Conservation (phyloP, 2,888 invertebrate species). For the Eristalinus sepulchralis region DNA sequence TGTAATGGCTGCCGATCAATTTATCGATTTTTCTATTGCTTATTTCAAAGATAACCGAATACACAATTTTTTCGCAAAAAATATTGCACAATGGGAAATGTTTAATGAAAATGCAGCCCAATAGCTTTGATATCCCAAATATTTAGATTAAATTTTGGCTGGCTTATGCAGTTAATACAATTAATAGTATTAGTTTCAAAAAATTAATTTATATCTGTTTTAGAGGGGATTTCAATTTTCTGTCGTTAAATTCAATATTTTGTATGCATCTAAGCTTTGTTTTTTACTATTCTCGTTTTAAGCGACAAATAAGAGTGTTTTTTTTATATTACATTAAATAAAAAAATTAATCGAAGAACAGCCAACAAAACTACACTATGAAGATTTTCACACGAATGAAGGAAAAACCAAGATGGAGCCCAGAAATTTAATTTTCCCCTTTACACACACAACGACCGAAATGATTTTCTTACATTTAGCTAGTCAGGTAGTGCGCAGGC, state of each 20-base stretch:
- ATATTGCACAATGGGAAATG: conserved; percentile 58
- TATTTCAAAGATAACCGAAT: conserved; percentile 46
- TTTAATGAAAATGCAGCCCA: conserved; percentile 3
- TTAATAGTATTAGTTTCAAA: neutral
- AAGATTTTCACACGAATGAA: conserved; percentile 70
- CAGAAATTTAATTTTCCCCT: conserved; percentile 50
- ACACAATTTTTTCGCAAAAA: conserved; percentile 65
- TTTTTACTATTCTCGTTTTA: conserved; percentile 32
- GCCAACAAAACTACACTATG: conserved; percentile 61
- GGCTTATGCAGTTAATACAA: neutral
- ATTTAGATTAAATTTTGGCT: neutral
- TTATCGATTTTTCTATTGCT: conserved; percentile 71
- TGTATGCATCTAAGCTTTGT: neutral
- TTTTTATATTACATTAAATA: conserved; percentile 43
- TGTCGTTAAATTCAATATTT: neutral
- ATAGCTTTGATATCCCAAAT: neutral
- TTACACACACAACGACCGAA: conserved; percentile 2
- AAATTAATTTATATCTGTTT: neutral
- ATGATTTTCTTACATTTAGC: conserved; percentile 29
- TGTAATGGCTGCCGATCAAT: conserved; percentile 72
- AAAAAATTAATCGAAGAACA: conserved; percentile 45
- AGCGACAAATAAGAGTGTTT: conserved; percentile 31
- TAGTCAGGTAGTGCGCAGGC: conserved; percentile 11
- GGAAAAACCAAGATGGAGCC: conserved; percentile 59
- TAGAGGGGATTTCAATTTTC: neutral